Evolutionary conservation across 2,888 invertebrate species (phyloP).

Genomic region (Rhamphomyia laevipes): DNA sequence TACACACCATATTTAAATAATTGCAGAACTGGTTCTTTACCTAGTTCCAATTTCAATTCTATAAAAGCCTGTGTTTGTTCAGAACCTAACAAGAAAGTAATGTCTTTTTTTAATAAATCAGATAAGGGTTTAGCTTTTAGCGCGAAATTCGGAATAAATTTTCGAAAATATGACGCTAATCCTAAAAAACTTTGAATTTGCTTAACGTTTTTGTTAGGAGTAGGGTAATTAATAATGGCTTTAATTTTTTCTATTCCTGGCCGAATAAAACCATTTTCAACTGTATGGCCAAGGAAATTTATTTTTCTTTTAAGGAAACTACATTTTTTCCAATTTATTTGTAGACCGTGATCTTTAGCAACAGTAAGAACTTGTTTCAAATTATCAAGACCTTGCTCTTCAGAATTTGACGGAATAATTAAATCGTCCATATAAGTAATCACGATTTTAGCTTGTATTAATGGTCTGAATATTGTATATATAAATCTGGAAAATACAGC

Average conservation of each 20-base stretch:
- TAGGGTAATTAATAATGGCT: not conserved
- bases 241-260: not conserved
- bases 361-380: not conserved
- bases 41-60: too few relatives aligned
- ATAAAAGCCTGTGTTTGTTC: too few relatives aligned
- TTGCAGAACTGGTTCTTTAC: too few relatives aligned
- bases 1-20: too few relatives aligned
- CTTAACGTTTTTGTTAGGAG: not conserved
- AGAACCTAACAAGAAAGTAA: too few relatives aligned
- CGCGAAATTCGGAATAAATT: conserved; percentile 9
- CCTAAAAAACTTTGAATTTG: conserved; percentile 12
- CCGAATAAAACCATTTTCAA: not conserved
- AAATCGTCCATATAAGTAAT: conserved; percentile 1
- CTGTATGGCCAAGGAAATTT: not conserved
- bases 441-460: not conserved
- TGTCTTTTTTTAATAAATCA: conserved; percentile 5
- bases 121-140: conserved; percentile 1
- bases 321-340: too few relatives aligned
- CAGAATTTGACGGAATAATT: conserved; percentile 1
- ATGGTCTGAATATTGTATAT: conserved; percentile 2
- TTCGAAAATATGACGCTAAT: conserved; percentile 5
- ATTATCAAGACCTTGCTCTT: not conserved
- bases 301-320: not conserved
- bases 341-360: not conserved
- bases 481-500: conserved; percentile 13